These are phyloP conservation scores for Tenrec ecaudatus DNA, from an alignment of 2,113 vertebrate species.

Conservation along the genomic window DNA sequence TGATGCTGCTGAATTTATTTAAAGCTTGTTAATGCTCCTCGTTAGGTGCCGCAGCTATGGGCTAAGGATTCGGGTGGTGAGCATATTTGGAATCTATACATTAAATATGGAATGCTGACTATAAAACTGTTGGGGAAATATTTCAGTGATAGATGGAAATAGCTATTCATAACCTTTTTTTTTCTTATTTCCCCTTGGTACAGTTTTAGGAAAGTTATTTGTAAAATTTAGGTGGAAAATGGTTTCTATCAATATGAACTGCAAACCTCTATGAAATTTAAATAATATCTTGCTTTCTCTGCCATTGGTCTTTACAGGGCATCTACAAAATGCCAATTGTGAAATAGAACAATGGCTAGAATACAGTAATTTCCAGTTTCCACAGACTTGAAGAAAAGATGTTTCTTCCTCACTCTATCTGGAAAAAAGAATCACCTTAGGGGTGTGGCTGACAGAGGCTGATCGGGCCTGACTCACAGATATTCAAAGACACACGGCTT, in stretches of 20 bases:
- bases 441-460: background rate
- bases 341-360: background rate
- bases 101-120: slow-evolving; percentile 68
- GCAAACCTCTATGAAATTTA: slow-evolving; percentile 60
- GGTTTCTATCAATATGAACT: slow-evolving; percentile 41
- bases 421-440: background rate
- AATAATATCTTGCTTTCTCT: slow-evolving; percentile 38
- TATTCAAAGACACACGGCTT: background rate
- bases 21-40: slow-evolving; percentile 39
- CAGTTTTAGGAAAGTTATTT: slow-evolving; percentile 68
- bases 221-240: slow-evolving; percentile 65
- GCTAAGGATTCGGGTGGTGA: slow-evolving; percentile 50
- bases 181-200: slow-evolving; percentile 44
- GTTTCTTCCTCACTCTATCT: background rate
- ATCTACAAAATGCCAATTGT: background rate
- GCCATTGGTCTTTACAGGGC: background rate
- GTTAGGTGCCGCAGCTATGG: background rate
- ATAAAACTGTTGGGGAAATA: slow-evolving; percentile 65
- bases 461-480: background rate
- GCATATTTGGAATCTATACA: slow-evolving; percentile 68
- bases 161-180: slow-evolving; percentile 29
- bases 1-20: slow-evolving; percentile 56
- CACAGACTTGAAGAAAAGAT: slow-evolving; percentile 26
- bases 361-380: slow-evolving; percentile 31
- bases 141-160: slow-evolving; percentile 61